Conservation (phyloP, 2,797 vertebrate genomes). For the Channallabes apus region DNA sequence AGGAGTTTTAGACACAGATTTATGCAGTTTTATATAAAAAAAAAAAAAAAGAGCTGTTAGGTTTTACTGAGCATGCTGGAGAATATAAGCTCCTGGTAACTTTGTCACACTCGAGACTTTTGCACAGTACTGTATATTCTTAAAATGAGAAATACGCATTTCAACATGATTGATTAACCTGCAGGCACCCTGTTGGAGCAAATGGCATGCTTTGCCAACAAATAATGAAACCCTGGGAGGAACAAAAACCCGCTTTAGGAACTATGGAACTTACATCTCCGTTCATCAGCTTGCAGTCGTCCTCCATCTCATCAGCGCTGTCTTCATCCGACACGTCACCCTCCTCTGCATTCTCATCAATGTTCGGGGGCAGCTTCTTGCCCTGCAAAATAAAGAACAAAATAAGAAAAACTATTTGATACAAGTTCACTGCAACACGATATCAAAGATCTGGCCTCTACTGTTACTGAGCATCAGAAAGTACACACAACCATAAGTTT, state of each 20-base stretch:
- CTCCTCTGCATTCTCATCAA: conserved; percentile 91
- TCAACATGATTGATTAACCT: too few species aligned
- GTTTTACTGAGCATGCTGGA: too few species aligned
- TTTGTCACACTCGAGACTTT: too few species aligned
- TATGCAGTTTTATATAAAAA: too few species aligned
- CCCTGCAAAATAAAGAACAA: conserved; percentile 73
- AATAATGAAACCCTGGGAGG: neutral
- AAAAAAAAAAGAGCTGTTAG: too few species aligned
- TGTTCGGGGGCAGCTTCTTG: conserved; percentile 92
- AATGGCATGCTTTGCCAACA: neutral
- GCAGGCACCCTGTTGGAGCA: neutral
- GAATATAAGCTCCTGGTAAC: too few species aligned
- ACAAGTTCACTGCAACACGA: neutral
- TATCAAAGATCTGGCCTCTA: neutral
- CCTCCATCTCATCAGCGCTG: conserved; percentile 96
- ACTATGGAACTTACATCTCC: conserved; percentile 84
- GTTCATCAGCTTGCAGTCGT: conserved; percentile 94
- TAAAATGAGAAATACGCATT: neutral
- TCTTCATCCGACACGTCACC: conserved; percentile 98
- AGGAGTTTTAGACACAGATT: too few species aligned
- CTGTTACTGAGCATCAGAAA: neutral
- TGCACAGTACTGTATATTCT: neutral
- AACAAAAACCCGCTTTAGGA: neutral
- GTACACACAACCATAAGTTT: neutral
- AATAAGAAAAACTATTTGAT: neutral